Conservation (phyloP, 2,888 invertebrate species). For the Ochropleura leucogaster region DNA sequence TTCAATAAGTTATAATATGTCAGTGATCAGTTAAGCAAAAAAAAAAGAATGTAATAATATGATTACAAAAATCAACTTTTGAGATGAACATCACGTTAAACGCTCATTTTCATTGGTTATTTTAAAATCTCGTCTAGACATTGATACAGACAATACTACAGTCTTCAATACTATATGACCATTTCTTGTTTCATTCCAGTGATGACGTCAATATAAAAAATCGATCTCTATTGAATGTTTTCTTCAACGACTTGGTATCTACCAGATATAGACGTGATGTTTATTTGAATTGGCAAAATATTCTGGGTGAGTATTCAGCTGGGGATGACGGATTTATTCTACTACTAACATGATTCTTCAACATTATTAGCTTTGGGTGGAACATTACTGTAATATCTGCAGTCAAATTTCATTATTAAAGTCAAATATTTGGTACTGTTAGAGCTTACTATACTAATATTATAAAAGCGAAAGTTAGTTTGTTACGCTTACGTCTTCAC, state of each 20-base stretch:
- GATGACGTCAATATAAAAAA: slow-evolving; percentile 84
- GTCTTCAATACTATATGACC: background rate
- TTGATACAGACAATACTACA: slow-evolving; percentile 1
- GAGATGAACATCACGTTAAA: background rate
- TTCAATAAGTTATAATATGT: no score
- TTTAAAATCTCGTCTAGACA: slow-evolving; percentile 22
- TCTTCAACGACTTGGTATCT: slow-evolving; percentile 92
- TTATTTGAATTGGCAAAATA: slow-evolving; percentile 93
- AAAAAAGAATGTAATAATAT: no score
- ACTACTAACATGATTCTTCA: slow-evolving; percentile 10
- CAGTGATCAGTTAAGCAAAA: no score
- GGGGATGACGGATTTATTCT: slow-evolving; percentile 61
- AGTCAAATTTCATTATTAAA: slow-evolving; percentile 18
- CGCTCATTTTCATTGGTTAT: background rate
- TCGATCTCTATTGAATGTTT: slow-evolving; percentile 91
- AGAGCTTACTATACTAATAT: no score
- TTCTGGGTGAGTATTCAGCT: slow-evolving; percentile 89
- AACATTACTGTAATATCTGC: slow-evolving; percentile 11
- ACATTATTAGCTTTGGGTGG: slow-evolving; percentile 10
- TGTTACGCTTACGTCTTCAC: no score
- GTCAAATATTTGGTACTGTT: slow-evolving; percentile 8
- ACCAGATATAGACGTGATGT: slow-evolving; percentile 92
- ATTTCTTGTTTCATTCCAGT: slow-evolving; percentile 76
- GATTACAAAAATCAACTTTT: no score
- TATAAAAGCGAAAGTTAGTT: no score